These are phyloP conservation scores for Pegoplata infirma DNA, from an alignment of 2,888 invertebrate species.

Conservation along the genomic window DNA sequence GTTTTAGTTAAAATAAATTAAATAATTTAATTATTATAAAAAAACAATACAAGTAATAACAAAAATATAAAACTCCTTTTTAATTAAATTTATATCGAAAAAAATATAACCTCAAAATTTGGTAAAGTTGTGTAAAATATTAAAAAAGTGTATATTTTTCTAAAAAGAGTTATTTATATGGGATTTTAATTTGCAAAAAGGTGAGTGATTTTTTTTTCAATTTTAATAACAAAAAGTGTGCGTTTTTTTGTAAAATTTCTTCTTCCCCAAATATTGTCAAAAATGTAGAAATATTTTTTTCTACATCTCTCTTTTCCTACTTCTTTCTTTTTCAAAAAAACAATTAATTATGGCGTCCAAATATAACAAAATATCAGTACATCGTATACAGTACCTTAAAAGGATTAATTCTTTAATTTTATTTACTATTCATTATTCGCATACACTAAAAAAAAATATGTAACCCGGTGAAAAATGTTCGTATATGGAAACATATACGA, in stretches of 20 bases:
- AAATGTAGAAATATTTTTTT: slow-evolving; percentile 1
- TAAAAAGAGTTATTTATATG: neutral
- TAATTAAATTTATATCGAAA: neutral
- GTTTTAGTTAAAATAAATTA: neutral
- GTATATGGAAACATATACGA: no score
- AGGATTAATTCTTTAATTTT: neutral
- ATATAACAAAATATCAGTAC: neutral
- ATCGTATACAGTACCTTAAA: neutral
- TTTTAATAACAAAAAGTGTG: neutral
- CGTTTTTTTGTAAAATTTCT: neutral
- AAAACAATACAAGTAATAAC: neutral
- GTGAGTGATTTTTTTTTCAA: neutral
- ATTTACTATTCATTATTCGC: no score
- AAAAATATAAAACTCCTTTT: neutral
- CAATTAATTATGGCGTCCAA: slow-evolving; percentile 36
- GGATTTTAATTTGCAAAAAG: neutral
- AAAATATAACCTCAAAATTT: neutral
- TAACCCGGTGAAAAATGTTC: no score
- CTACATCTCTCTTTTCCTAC: neutral
- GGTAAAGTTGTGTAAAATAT: neutral
- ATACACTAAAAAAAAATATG: no score
- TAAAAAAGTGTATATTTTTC: neutral
- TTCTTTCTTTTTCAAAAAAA: neutral
- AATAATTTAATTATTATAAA: neutral
- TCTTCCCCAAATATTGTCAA: neutral